Base-by-base conservation (phyloP, 2,888 invertebrate species). In the Amaurobius ferox region DNA sequence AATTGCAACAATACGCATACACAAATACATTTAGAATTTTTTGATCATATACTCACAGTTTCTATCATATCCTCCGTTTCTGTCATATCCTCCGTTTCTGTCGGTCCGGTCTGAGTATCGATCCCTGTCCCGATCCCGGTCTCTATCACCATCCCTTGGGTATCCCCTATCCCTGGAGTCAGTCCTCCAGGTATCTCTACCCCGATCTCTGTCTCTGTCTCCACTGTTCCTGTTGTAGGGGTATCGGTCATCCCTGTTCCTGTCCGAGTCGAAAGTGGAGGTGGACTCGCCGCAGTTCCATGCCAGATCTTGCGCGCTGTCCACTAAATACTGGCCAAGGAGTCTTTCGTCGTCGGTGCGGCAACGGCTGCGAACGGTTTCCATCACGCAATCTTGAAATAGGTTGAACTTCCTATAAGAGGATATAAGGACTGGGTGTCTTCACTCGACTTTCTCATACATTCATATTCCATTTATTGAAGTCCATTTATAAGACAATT, bases 311-410 rank as follows among this genome's bases (percentile, higher is more conserved):
- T 80, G 79, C 0, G 67, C 86, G 9, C 40, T 76, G 76, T 86
- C 86, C 55, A 86, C 80, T 28, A 86, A 29, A 55, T 86, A 86
- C 32, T 79, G 80, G 0, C 80, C 80, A 1, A 80, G 48, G 0
- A 72, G 61, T 0, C 64, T 68, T 3, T 86, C 86, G 39, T 86
- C 86, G 3, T 76, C 80, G 0, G 70, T 39, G 5, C 71, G 48
- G 30, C 86, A 86, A 1, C 80, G 62, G 80, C 2, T 76, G 30
- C 77, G 74, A 1, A 86, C 16, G 1, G 39, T 28, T 13, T 86
- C 80, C 39, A 44, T 66, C 40, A 76, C 86, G 32, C 86, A 86
- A 9, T 86, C 86, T 29, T 76, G 67, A 55, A 86, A 80, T 19
- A 73, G 66, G 55, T 79, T 86, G 80, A 67, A 86, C 26, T 80